Base-by-base conservation (phyloP, 2,113 vertebrate genomes). In the Antechinus stuartii region DNA sequence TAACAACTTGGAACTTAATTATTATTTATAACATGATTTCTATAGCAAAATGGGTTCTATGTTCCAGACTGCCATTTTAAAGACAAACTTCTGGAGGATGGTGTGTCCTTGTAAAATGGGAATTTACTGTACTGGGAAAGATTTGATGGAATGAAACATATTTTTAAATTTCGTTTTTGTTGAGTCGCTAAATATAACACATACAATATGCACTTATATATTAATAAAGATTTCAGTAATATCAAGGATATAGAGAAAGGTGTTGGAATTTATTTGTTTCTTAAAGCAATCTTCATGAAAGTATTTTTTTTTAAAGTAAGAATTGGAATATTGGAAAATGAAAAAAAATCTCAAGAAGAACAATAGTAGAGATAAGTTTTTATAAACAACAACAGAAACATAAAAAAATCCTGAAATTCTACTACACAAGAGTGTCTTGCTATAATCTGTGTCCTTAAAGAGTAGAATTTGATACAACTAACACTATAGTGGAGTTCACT, bases 321-420 rank as follows among this genome's bases (percentile, higher is more conserved):
- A 8, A 7, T 47, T 94, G 2, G 92, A 94, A 90, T 76, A 95
- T 35, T 30, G 22, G 90, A 30, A 91, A 94, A 90, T 91, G 30
- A 93, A 27, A 84, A 94, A 95, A 92, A 10, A 54, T 93, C 93
- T 91, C 27, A 95, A 92, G 54, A 92, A 22, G 76, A 25, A n/a
- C 91, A 92, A 96, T 54, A 27, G 2, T 49, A 92, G 93, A 42
- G 5, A 92, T 26, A 89, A 56, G 90, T 92, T 89, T 57, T 95
- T 90, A 84, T 35, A 35, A 35, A 95, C 23, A 95, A 94, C 6
- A 76, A 19, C 4, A 76, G 61, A 24, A 76, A 76, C 2, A 22
- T 92, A 52, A 92, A 95, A 91, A 91, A 27, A 96, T 91, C 93
- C 91, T 90, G 3, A 96, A 96, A 91, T 57, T 93, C 7, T 19